These are phyloP conservation scores for Drosophila fuyamai DNA, from an alignment of 1,140 invertebrate species.

Conservation along the genomic window DNA sequence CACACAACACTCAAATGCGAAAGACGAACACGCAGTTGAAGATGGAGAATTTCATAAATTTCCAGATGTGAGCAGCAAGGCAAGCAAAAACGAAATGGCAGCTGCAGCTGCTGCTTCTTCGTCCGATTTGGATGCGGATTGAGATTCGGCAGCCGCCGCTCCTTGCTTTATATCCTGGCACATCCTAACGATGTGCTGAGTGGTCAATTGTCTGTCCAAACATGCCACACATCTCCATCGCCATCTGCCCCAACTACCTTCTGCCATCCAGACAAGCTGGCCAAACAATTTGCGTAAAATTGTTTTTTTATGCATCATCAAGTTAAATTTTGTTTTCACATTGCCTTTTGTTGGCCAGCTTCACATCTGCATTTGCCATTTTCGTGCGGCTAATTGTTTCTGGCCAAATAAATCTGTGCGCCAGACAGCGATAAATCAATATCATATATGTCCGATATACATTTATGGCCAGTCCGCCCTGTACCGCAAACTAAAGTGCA, in stretches of 20 bases:
- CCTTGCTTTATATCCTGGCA: slow-evolving; percentile 14
- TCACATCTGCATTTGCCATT: slow-evolving; percentile 12
- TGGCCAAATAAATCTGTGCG: slow-evolving; percentile 37
- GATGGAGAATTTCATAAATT: slow-evolving; percentile 49
- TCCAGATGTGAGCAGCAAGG: slow-evolving; percentile 35
- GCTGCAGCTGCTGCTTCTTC: slow-evolving; percentile 33
- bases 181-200: slow-evolving; percentile 58
- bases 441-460: slow-evolving; percentile 6
- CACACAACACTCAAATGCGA: slow-evolving; percentile 26
- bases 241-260: not conserved
- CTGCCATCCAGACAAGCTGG: not conserved
- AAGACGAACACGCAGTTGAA: slow-evolving; percentile 17
- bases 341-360: slow-evolving; percentile 6
- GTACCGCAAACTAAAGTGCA: slow-evolving; percentile 21
- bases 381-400: slow-evolving; percentile 35
- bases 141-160: slow-evolving; percentile 8
- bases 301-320: slow-evolving; percentile 62
- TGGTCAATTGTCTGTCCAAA: slow-evolving; percentile 49
- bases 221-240: not conserved
- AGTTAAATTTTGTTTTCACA: slow-evolving; percentile 35
- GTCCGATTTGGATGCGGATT: slow-evolving; percentile 5
- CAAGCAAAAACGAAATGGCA: slow-evolving; percentile 45
- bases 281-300: slow-evolving; percentile 39
- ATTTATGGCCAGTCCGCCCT: not conserved
- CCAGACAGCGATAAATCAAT: slow-evolving; percentile 44